Conservation (phyloP, 2,888 invertebrate species). For the Byasa hedistus region DNA sequence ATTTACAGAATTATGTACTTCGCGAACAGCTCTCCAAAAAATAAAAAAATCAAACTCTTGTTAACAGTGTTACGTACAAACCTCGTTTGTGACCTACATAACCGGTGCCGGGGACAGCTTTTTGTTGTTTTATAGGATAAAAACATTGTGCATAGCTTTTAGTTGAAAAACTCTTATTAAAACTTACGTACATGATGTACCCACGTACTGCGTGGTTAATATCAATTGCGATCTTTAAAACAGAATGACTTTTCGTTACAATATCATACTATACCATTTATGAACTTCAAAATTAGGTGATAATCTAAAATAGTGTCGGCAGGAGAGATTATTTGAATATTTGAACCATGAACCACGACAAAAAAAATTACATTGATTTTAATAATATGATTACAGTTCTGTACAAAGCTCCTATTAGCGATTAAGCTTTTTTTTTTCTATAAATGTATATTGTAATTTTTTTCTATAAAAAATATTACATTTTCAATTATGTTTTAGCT, state of each 20-base stretch:
- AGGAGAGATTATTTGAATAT: too few relatives aligned
- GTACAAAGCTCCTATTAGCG: too few relatives aligned
- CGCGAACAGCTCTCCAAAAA: background rate
- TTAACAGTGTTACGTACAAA: background rate
- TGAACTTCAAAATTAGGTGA: too few relatives aligned
- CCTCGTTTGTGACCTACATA: slow-evolving; percentile 11
- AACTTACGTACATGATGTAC: background rate
- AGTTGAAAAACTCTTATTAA: background rate
- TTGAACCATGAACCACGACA: too few relatives aligned
- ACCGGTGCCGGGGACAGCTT: background rate
- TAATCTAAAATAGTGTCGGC: too few relatives aligned
- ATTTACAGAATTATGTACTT: slow-evolving; percentile 1
- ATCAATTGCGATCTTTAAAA: background rate
- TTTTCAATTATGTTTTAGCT: slow-evolving; percentile 49
- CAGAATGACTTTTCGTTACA: too few relatives aligned
- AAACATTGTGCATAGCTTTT: slow-evolving; percentile 3
- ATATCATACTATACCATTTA: too few relatives aligned
- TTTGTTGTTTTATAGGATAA: slow-evolving; percentile 5
- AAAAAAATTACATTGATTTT: too few relatives aligned
- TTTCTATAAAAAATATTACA: background rate
- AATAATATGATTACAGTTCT: too few relatives aligned
- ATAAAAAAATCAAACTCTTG: background rate
- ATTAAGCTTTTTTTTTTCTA: too few relatives aligned
- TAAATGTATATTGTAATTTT: too few relatives aligned
- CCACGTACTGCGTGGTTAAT: background rate